Percentiles rank a stretch among this genome's conserved stretches.
Conservation (phyloP, 2,797 vertebrate species). For the Danio jaintianensis region DNA sequence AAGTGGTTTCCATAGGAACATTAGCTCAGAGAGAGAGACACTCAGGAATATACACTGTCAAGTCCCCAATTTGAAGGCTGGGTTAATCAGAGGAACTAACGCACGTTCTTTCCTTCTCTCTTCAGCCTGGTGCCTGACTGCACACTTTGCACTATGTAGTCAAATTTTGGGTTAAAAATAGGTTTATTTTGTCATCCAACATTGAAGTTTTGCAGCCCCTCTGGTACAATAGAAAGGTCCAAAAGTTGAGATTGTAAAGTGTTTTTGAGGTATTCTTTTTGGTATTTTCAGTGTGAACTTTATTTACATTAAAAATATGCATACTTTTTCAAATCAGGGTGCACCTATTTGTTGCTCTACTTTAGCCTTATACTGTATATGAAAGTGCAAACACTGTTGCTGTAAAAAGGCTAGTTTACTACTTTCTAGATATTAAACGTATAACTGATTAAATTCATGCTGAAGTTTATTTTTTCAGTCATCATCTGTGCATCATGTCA, state of each 20-base stretch:
- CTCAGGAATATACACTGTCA: not conserved
- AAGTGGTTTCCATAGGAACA: conserved; percentile 71
- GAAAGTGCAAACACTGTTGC: not conserved
- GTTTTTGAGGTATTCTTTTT: no score
- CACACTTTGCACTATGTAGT: not conserved
- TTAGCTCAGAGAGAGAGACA: conserved; percentile 42
- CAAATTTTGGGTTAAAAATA: not conserved
- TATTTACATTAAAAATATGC: no score
- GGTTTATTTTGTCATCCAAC: not conserved
- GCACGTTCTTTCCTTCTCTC: not conserved
- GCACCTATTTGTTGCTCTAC: no score
- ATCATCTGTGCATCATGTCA: not conserved
- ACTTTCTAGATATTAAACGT: not conserved
- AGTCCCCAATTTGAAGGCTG: conserved; percentile 1
- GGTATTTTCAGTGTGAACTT: no score
- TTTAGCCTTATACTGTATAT: not conserved
- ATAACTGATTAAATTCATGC: not conserved
- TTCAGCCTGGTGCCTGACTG: not conserved
- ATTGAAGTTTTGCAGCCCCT: not conserved
- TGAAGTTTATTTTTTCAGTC: conserved; percentile 3
- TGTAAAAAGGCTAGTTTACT: not conserved
- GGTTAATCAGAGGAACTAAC: not conserved
- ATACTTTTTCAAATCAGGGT: no score
- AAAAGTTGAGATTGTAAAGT: no score
- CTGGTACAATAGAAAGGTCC: no score